Evolutionary conservation across 1,140 invertebrate species (phyloP).

Genomic region (Drosophila orosa): DNA sequence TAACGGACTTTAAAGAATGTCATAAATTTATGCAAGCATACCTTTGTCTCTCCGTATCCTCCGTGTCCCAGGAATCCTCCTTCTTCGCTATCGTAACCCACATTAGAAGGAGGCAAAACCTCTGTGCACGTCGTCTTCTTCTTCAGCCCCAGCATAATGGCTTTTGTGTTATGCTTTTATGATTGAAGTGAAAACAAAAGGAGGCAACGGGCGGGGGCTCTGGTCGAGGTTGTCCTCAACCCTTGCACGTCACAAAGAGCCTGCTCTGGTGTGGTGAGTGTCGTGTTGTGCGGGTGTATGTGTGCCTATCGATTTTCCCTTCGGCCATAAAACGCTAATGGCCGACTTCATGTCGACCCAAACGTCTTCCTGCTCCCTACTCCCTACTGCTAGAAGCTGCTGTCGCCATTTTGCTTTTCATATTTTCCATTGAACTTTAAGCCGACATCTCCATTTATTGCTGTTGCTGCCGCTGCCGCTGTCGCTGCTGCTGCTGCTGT

Average conservation of each 20-base stretch:
- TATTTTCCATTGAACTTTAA: conserved; percentile 77
- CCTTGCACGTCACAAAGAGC: conserved; percentile 64
- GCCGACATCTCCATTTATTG: conserved; percentile 53
- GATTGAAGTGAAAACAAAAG: conserved; percentile 69
- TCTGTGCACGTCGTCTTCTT: conserved; percentile 24
- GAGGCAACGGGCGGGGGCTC: not conserved
- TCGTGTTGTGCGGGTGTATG: conserved; percentile 14
- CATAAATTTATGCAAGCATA: conserved; percentile 27
- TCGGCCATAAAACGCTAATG: conserved; percentile 78
- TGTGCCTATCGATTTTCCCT: conserved; percentile 71
- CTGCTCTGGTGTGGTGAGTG: conserved; percentile 32
- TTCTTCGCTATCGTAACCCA: conserved; percentile 17
- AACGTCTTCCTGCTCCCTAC: conserved; percentile 18
- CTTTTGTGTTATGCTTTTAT: conserved; percentile 80
- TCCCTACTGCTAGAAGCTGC: conserved; percentile 43
- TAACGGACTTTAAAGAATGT: conserved; percentile 23
- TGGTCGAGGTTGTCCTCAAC: conserved; percentile 51
- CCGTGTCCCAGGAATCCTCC: no score
- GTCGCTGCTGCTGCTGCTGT: not conserved
- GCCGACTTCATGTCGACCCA: conserved; percentile 42
- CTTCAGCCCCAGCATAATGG: conserved; percentile 54
- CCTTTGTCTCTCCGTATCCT: conserved; percentile 1
- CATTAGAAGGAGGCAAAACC: conserved; percentile 18
- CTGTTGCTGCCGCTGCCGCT: conserved; percentile 15
- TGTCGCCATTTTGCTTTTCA: conserved; percentile 73